Base-by-base conservation (phyloP, 2,113 vertebrate species). In the Oryzias melastigma region DNA sequence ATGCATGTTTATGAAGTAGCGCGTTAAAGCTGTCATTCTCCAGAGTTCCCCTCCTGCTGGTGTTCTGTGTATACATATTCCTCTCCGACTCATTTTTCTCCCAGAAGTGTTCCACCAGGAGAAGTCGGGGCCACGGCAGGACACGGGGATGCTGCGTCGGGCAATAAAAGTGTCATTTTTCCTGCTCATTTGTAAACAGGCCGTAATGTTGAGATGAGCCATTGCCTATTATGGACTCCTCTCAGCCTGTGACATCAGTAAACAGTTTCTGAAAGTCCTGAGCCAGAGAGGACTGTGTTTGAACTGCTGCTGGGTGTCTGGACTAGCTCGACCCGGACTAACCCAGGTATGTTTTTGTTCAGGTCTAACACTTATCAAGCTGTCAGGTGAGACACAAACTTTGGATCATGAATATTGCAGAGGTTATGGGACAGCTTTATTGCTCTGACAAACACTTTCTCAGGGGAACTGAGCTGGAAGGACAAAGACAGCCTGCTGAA, bases 131-230 rank as follows among this genome's bases (percentile, higher is more conserved):
- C n/a, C 59, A 58, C 3, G 16, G 60, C 55, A 62, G 74, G 79
- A 83, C 61, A 68, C 63, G 57, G 65, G 59, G 75, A 68, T 29
- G 52, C 56, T 29, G 66, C 67, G 44, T 40, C 4, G 49, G 18
- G 68, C 77, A 89, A 87, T 90, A 89, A 91, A 91, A 87, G 79
- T 83, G 81, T 82, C 79, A 75, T 88, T 89, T 87, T 85, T 87
- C 82, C 85, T 80, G 77, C 66, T 73, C 13, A 12, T 62, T 80
- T 81, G 64, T 89, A 89, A 89, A 89, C 83, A 85, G 62, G 59
- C 69, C 42, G 67, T 84, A 84, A 86, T 68, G 77, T 86, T 85
- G 85, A 86, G 79, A 86, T 86, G 85, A 85, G 76, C 79, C 89
- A 86, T 85, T 85, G 82, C 88, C 90, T 89, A 90, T 90, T 91